phyloP scores from a whole-genome alignment of 2,888 invertebrate species.

The Anthophora plumipes region DNA sequence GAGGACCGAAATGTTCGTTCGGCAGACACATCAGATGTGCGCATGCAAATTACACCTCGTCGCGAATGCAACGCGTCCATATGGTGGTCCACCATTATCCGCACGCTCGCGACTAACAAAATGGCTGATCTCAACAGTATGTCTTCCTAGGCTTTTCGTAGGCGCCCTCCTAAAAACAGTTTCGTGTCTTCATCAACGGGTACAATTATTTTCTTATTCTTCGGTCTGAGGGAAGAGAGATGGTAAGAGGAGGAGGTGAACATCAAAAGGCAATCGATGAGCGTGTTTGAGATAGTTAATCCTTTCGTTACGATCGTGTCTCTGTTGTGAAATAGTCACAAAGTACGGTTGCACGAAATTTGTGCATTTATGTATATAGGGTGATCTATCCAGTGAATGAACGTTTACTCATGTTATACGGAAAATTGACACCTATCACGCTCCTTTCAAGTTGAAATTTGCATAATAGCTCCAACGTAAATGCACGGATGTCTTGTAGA shows the following conservation, averaged over 20 bases:
- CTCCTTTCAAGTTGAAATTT: too few relatives aligned
- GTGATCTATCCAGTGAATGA: too few relatives aligned
- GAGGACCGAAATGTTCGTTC: constrained; percentile 43
- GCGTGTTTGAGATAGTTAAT: too few relatives aligned
- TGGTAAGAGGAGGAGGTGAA: too few relatives aligned
- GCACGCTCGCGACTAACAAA: constrained; percentile 64
- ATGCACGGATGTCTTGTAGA: too few relatives aligned
- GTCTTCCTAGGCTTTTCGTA: constrained; percentile 20
- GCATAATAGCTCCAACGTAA: too few relatives aligned
- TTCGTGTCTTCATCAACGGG: constrained; percentile 48
- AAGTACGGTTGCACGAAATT: too few relatives aligned
- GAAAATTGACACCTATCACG: too few relatives aligned
- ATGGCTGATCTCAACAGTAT: neutral
- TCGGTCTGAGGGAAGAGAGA: neutral
- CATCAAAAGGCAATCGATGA: neutral
- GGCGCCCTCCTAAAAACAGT: constrained; percentile 3
- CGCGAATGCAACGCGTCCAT: constrained; percentile 71
- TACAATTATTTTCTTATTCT: constrained; percentile 23
- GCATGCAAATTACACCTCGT: constrained; percentile 75
- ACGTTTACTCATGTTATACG: too few relatives aligned
- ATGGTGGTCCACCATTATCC: constrained; percentile 75
- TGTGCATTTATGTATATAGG: too few relatives aligned
- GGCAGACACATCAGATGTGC: constrained; percentile 74
- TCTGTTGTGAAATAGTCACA: too few relatives aligned
- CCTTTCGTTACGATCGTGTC: neutral